Conservation (phyloP, 2,113 vertebrate species). For the Australoheros scitulus region DNA sequence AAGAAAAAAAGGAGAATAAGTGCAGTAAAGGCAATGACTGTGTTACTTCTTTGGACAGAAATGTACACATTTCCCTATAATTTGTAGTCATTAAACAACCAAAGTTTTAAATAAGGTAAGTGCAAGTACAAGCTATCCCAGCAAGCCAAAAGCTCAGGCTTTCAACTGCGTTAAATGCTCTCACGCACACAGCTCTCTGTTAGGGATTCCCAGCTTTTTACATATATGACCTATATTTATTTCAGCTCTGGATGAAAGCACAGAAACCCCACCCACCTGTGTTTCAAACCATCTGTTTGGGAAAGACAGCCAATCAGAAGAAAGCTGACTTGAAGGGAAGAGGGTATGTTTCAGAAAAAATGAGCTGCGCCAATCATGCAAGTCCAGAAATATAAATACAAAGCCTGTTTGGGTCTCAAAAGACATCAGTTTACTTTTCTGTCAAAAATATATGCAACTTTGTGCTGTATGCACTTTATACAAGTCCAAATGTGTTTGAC, state of each 20-base stretch:
- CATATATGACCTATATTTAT: background rate
- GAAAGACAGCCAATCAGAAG: background rate
- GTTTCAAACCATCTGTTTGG: background rate
- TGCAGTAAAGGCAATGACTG: background rate
- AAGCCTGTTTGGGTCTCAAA: background rate
- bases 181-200: background rate
- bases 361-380: no score
- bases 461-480: background rate
- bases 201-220: background rate
- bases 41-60: rapidly evolving
- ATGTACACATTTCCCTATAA: background rate
- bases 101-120: background rate
- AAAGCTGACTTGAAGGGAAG: background rate
- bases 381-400: background rate
- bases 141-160: no score
- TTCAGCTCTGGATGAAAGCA: background rate
- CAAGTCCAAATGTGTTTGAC: background rate
- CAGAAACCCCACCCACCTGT: background rate
- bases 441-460: rapidly evolving
- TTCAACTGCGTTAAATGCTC: no score
- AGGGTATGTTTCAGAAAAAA: background rate
- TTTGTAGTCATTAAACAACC: background rate
- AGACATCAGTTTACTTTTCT: background rate
- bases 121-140: background rate
- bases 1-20: no score